Base-by-base conservation (phyloP, 2,888 invertebrate species). In the Drosophila eohydei region DNA sequence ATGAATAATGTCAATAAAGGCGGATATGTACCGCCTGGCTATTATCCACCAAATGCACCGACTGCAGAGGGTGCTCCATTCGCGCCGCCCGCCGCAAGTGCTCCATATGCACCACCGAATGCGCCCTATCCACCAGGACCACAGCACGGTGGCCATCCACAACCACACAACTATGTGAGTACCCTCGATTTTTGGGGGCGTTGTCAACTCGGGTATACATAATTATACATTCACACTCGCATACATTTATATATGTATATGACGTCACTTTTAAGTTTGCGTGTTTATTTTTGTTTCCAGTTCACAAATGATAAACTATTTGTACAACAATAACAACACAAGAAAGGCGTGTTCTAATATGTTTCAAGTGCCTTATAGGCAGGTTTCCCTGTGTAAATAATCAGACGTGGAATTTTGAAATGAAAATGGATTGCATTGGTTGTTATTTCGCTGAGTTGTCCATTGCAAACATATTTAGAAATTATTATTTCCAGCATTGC, bases 1-100 rank as follows among this genome's bases (percentile, higher is more conserved):
- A 87, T 91, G 84, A 92, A 74, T 56, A 92, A 92, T 57, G 11
- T 92, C 3, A 86, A 91, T 55, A 88, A 92, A 57, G 92, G 92
- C 21, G 92, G 92, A 4, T 92, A 91, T 65, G 90, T 82, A 3
- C 92, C 92, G 4, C 90, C 91, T 3, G 92, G 91, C 12, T 90
- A 85, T 36, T 86, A 90, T 62, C 82, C 81, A 12, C 84, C 87
- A 0, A 83, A 83, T 62, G 86, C 81, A 5, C 90, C 90, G 6
- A 84, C 88, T 32, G 70, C 80, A 21, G 83, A 82, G 8, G 85
- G 86, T 9, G 52, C 78, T 50, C 48, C 48, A 4, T 32, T 32
- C 16, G 30, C 48, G 6, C 30, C n/a, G 11, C 16, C 48, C n/a
- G 8, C 16, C 4, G 48, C 16, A 2, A 50, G 48, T 50, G 48